Evolutionary conservation across 2,888 invertebrate genomes (phyloP), one percentile per base, ranked within the genome.

Genomic region (Elegia similella): DNA sequence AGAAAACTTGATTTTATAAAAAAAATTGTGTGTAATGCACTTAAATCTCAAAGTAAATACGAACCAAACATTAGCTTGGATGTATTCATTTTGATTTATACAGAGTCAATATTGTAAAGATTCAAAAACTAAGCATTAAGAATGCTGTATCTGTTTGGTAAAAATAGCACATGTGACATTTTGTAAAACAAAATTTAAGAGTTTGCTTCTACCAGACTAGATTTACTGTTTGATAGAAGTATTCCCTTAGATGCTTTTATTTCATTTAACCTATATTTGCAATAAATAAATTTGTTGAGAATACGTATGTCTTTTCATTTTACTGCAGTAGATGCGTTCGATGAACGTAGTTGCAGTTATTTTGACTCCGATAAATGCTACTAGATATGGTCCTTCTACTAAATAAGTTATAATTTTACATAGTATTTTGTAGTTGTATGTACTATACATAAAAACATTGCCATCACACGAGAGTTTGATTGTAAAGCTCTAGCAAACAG

Each of bases 271-370:
- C 23, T 76, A 78, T 76, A 80, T 83, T 85, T 87, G 81, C 77
- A 88, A 83, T 86, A 86, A 88, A 83, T 86, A 86, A 86, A 84
- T 72, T 84, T 88, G 84, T 83, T 88, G 78, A 83, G 75, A 79
- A 70, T 65, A 62, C 12, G 8, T 12, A 10, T 10, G 10, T n/a
- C 12, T 12, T 38, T 12, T 38, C 12, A 38, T 38, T 38, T 38
- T 23, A 23, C 23, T 23, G 23, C 2, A 23, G 2, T 23, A 23
- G 23, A 3, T 23, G 2, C 5, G 23, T 23, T 23, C n/a, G n/a
- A n/a, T 23, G 2, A 3, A 23, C 23, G 23, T 23, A 23, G 23
- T 23, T n/a, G n/a, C n/a, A n/a, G n/a, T n/a, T n/a, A n/a, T n/a
- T n/a, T n/a, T n/a, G n/a, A n/a, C n/a, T n/a, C n/a, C n/a, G n/a